Percentiles rank a stretch among this genome's conserved stretches.
These are phyloP conservation scores for Enteromius anoplus DNA, from an alignment of 2,797 vertebrate species.

Conservation along the genomic window DNA sequence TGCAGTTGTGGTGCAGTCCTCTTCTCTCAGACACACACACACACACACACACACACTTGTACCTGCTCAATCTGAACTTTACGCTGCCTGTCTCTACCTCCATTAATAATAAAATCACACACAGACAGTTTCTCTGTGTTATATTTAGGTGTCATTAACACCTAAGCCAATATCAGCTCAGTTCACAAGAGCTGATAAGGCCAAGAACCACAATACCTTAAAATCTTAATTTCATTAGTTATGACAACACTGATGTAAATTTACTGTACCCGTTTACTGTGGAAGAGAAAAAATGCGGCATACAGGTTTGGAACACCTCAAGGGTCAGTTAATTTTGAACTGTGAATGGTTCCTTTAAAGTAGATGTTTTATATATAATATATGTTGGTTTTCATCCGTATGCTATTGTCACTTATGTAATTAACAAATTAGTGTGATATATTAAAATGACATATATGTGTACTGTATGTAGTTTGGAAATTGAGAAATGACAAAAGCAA, in stretches of 20 bases:
- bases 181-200: conserved; percentile 12
- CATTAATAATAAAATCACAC: neutral
- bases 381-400: neutral
- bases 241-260: neutral
- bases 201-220: conserved; percentile 8
- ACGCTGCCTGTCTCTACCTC: conserved; percentile 5
- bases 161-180: neutral
- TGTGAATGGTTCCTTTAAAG: neutral
- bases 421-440: neutral
- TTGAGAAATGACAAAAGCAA: neutral
- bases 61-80: neutral
- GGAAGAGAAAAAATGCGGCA: neutral
- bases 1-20: conserved; percentile 20
- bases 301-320: neutral
- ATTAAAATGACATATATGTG: too few relatives aligned
- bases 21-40: neutral
- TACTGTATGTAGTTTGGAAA: neutral
- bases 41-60: conserved; percentile 10
- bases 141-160: conserved; percentile 28
- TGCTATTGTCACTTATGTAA: neutral
- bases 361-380: neutral
- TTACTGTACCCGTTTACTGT: neutral
- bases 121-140: neutral
- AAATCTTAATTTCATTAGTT: conserved; percentile 4
- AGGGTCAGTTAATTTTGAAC: neutral